Conservation (phyloP, 2,113 vertebrate genomes). For the Holacanthus passer region DNA sequence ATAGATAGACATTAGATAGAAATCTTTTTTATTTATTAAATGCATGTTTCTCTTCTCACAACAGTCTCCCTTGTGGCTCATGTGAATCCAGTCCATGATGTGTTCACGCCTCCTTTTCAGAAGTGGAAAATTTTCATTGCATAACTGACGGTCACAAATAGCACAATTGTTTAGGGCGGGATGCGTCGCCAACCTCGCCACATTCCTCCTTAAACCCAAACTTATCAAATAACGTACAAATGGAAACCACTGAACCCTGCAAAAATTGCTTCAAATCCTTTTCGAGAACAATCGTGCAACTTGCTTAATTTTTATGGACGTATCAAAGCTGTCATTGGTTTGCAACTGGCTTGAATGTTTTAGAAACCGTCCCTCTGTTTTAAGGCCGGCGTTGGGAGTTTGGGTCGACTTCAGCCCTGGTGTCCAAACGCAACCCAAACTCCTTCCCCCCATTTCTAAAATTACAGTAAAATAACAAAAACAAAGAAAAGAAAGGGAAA, state of each 20-base stretch:
- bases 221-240: no score
- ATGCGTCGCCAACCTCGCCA: no score
- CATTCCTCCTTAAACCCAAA: no score
- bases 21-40: no score
- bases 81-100: background rate
- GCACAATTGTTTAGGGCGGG: no score
- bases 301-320: no score
- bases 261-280: no score
- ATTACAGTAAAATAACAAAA: conserved; percentile 1
- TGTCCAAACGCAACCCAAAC: background rate
- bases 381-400: background rate
- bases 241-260: no score
- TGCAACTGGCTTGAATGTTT: background rate
- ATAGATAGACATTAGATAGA: no score
- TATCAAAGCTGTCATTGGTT: no score
- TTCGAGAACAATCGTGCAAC: no score
- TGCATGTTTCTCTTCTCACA: background rate
- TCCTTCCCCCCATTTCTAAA: background rate
- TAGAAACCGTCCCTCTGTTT: background rate
- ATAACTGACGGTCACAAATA: background rate
- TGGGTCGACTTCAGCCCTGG: background rate
- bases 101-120: background rate
- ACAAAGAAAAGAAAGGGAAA: background rate
- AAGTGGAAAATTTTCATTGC: background rate
- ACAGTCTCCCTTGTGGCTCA: background rate